phyloP scores from a whole-genome alignment of 2,113 vertebrate species.

The Triplophysa siluroides region DNA sequence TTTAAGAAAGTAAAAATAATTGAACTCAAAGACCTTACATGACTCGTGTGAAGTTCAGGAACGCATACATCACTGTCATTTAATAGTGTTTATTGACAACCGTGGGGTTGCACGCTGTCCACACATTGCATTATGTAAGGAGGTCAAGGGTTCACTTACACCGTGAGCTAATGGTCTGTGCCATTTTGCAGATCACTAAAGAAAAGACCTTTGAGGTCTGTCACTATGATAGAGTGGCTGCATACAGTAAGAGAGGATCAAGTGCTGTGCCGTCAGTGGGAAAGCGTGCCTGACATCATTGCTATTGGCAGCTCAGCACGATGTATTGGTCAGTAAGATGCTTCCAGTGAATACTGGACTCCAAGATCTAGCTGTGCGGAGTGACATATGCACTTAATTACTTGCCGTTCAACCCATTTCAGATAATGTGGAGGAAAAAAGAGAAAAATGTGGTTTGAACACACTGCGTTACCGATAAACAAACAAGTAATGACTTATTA shows the following conservation, averaged over 20 bases:
- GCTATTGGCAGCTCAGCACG: constrained; percentile 33
- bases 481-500: constrained; percentile 50
- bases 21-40: background rate
- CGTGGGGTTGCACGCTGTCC: background rate
- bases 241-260: constrained; percentile 10
- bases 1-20: background rate
- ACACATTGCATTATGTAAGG: background rate
- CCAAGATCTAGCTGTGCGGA: constrained; percentile 5
- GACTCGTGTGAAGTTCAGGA: too few relatives aligned
- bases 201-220: constrained; percentile 27
- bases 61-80: background rate
- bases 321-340: constrained; percentile 32
- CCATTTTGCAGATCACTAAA: constrained; percentile 29
- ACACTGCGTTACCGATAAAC: constrained; percentile 34
- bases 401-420: constrained; percentile 1
- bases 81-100: background rate
- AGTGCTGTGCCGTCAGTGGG: constrained; percentile 7
- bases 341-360: constrained; percentile 17
- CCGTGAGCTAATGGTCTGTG: constrained; percentile 19
- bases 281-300: constrained; percentile 19
- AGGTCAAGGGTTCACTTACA: constrained; percentile 17
- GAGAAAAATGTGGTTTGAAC: constrained; percentile 31
- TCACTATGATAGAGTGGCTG: constrained; percentile 16
- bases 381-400: constrained; percentile 45
- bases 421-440: constrained; percentile 19